These are phyloP conservation scores for Siderastrea siderea DNA, from an alignment of 92 coral and sea anemone species.

Conservation along the genomic window DNA sequence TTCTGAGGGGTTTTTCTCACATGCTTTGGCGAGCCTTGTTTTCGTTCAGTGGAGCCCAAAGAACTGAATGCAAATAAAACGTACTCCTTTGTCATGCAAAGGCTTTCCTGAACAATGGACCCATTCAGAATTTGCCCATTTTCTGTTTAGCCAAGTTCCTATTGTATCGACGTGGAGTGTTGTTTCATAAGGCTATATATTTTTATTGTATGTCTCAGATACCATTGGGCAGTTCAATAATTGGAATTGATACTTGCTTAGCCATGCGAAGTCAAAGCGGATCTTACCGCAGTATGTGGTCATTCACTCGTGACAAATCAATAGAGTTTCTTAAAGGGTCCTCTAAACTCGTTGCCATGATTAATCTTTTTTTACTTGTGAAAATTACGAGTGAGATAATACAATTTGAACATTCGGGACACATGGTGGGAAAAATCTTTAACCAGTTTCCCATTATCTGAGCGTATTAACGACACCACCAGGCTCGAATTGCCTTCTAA, in stretches of 20 bases:
- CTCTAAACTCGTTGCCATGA: constrained; percentile 38
- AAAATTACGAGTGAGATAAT: constrained; percentile 24
- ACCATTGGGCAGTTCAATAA: constrained; percentile 43
- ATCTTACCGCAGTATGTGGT: constrained; percentile 14
- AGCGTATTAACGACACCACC: constrained; percentile 36
- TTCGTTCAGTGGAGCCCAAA: constrained; percentile 5
- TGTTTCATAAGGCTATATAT: constrained; percentile 24
- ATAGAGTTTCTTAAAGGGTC: constrained; percentile 8
- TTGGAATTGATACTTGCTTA: constrained; percentile 47
- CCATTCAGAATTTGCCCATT: constrained; percentile 40
- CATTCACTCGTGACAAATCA: background rate
- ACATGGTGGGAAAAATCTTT: constrained; percentile 55
- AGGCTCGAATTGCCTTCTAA: constrained; percentile 37
- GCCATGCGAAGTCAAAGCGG: constrained; percentile 7
- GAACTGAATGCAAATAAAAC: constrained; percentile 39
- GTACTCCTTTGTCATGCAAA: constrained; percentile 48
- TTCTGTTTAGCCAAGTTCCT: constrained; percentile 43
- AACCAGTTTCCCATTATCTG: constrained; percentile 41
- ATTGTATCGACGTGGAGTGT: constrained; percentile 22
- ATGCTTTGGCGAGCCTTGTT: constrained; percentile 13
- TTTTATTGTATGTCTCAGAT: constrained; percentile 8
- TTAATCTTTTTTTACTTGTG: constrained; percentile 28
- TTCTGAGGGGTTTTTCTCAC: constrained; percentile 41
- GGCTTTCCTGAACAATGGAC: constrained; percentile 24
- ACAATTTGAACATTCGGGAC: constrained; percentile 43